These are phyloP conservation scores for Timandra comae DNA, from an alignment of 2,888 invertebrate species.

Conservation along the genomic window DNA sequence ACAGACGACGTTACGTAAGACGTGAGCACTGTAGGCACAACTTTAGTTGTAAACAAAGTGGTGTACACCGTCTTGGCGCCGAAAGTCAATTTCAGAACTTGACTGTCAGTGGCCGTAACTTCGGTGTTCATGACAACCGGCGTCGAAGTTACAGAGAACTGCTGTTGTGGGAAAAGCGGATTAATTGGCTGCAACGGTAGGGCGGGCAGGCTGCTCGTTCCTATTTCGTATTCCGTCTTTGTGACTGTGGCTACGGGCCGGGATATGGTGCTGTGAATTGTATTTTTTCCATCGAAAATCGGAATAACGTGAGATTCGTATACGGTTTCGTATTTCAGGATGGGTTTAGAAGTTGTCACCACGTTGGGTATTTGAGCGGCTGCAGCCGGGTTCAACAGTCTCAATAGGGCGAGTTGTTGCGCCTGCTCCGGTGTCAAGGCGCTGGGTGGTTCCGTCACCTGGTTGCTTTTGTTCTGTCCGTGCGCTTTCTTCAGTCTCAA, in stretches of 20 bases:
- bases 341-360: conserved; percentile 86
- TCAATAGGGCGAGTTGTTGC: conserved; percentile 84
- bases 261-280: conserved; percentile 86
- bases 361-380: conserved; percentile 82
- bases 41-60: conserved; percentile 88
- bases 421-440: conserved; percentile 82
- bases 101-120: conserved; percentile 87
- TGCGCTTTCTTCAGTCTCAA: conserved; percentile 69
- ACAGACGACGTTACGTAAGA: conserved; percentile 89
- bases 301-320: conserved; percentile 91
- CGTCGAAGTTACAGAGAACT: conserved; percentile 86
- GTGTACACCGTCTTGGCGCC: conserved; percentile 94
- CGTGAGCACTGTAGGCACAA: conserved; percentile 89
- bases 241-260: conserved; percentile 87
- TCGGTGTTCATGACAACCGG: conserved; percentile 88
- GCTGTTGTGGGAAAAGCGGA: conserved; percentile 78
- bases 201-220: conserved; percentile 82
- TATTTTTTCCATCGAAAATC: conserved; percentile 84
- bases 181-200: conserved; percentile 76
- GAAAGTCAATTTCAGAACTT: conserved; percentile 89
- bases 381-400: conserved; percentile 82
- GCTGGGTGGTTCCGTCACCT: conserved; percentile 72
- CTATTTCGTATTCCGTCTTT: conserved; percentile 86
- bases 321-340: conserved; percentile 85
- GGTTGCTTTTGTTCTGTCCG: conserved; percentile 62